phyloP scores from a whole-genome alignment of 2,113 vertebrate genomes.

The Protobothrops flavoviridis region DNA sequence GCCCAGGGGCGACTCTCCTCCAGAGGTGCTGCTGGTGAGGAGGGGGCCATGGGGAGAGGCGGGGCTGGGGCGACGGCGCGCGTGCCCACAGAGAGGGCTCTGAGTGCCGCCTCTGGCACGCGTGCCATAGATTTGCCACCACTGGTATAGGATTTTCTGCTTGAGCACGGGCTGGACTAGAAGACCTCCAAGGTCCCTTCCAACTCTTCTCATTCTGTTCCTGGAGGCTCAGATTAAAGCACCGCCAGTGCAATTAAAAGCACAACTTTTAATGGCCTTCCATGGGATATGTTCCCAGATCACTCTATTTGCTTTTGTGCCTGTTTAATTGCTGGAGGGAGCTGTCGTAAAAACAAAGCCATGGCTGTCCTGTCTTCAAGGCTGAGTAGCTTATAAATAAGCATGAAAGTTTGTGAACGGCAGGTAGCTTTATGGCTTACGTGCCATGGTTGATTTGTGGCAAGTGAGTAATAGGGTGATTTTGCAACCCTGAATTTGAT shows the following conservation, averaged over 20 bases:
- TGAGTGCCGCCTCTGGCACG: too few relatives aligned
- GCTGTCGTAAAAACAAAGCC: background rate
- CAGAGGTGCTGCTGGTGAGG: too few relatives aligned
- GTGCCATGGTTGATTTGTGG: background rate
- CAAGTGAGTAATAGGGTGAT: background rate
- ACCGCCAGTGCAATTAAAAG: background rate
- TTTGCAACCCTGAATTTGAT: background rate
- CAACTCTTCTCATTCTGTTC: background rate
- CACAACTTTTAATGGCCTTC: background rate
- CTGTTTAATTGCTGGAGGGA: background rate
- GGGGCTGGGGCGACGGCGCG: too few relatives aligned
- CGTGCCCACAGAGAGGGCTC: too few relatives aligned
- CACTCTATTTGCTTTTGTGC: background rate
- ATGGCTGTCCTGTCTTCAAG: background rate
- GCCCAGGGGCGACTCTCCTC: too few relatives aligned
- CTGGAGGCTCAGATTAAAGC: background rate
- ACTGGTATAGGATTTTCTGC: background rate
- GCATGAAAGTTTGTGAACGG: background rate
- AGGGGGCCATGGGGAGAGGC: too few relatives aligned
- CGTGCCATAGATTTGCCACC: too few relatives aligned
- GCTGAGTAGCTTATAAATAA: background rate
- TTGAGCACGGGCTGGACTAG: background rate
- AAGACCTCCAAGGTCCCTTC: background rate
- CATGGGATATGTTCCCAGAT: background rate
- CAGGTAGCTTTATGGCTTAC: background rate